Conservation (phyloP, 2,888 invertebrate species). For the Argynnis bischoffii region DNA sequence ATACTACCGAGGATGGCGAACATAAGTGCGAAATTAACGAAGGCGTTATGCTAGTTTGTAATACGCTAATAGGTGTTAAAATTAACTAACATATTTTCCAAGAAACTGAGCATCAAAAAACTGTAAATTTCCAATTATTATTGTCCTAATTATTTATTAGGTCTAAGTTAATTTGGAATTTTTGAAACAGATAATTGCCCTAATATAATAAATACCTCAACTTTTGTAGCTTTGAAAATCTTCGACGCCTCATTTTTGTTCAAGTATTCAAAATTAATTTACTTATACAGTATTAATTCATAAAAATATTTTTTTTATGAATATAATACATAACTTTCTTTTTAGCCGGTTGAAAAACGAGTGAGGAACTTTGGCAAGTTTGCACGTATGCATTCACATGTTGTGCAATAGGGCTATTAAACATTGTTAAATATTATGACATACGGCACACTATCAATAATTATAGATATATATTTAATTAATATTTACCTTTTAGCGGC, state of each 20-base stretch:
- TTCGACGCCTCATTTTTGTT: background rate
- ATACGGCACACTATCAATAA: background rate
- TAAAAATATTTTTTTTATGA: too few relatives aligned
- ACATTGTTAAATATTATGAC: slow-evolving; percentile 27
- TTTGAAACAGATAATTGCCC: background rate
- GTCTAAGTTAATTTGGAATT: background rate
- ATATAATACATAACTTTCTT: background rate
- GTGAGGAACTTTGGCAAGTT: background rate
- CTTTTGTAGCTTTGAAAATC: background rate
- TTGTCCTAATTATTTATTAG: background rate
- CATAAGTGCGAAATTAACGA: background rate
- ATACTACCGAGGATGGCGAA: slow-evolving; percentile 75
- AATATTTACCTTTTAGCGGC: slow-evolving; percentile 73
- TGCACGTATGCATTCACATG: background rate
- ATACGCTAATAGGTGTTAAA: background rate
- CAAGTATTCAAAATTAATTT: background rate
- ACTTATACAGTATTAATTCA: too few relatives aligned
- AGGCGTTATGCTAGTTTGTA: background rate
- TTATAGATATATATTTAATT: slow-evolving; percentile 7
- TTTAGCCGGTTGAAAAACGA: background rate
- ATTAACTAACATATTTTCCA: too few relatives aligned
- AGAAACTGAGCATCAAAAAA: too few relatives aligned
- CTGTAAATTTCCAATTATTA: too few relatives aligned
- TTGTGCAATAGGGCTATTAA: slow-evolving; percentile 17
- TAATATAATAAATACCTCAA: background rate